Evolutionary conservation across 1,140 invertebrate species (phyloP).

Genomic region (Aphis craccivora): DNA sequence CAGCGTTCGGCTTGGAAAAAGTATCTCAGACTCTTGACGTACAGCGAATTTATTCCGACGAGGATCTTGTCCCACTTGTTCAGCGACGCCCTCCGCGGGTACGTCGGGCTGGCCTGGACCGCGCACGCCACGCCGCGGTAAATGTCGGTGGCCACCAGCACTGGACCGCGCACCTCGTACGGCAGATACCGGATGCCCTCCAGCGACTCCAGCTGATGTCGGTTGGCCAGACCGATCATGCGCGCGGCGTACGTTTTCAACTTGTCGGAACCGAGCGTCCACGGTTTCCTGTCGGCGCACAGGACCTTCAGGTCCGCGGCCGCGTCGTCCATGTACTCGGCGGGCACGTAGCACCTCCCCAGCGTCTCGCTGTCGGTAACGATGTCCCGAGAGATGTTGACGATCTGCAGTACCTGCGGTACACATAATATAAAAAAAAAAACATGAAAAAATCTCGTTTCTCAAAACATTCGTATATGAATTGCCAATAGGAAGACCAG

Average conservation of each 20-base stretch:
- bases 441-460: too few species aligned
- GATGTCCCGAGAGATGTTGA: conserved; percentile 49
- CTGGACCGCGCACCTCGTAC: conserved; percentile 43
- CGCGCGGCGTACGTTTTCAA: conserved; percentile 26
- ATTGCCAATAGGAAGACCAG: too few species aligned
- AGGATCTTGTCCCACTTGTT: conserved; percentile 29
- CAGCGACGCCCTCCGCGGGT: conserved; percentile 27
- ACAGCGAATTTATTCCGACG: neutral
- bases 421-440: neutral
- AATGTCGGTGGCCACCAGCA: conserved; percentile 46
- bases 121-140: conserved; percentile 1
- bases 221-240: conserved; percentile 34
- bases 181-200: conserved; percentile 13
- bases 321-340: conserved; percentile 39
- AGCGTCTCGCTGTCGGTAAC: conserved; percentile 48
- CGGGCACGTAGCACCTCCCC: conserved; percentile 39
- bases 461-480: too few species aligned
- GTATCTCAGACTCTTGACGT: conserved; percentile 23
- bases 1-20: neutral
- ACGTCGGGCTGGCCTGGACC: neutral
- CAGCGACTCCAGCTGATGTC: neutral
- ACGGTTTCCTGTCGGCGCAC: neutral
- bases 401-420: conserved; percentile 33
- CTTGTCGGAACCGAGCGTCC: neutral
- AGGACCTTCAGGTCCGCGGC: neutral